Evolutionary conservation across 2,113 vertebrate genomes (phyloP), one percentile per base, ranked within the genome.

Genomic region (Poeciliopsis prolifica): DNA sequence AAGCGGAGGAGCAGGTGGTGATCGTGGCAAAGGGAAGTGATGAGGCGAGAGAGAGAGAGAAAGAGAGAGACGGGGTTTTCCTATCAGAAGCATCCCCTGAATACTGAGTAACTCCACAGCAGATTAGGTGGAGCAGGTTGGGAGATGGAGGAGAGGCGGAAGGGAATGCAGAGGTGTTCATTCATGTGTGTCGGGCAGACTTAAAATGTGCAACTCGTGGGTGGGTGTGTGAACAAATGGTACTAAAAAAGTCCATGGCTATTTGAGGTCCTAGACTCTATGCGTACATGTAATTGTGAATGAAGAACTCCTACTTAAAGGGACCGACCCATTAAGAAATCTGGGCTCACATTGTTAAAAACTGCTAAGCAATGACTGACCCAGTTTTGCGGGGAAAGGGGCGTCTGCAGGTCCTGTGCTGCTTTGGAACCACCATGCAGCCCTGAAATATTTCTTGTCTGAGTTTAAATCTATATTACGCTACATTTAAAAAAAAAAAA

Each of bases 11-110:
- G 77, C 66, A 72, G 86, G 89, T 83, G 87, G 80, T 28, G 70
- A 42, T 64, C 76, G 37, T 40, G 82, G 70, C 24, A 63, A 33
- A 29, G 80, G 13, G 68, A 75, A 40, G 44, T 4, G 58, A 35
- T 22, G 73, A 51, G 64, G 74, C 58, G 22, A 42, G 61, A 73
- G 40, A 54, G 48, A 54, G 14, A n/a, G 19, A 54, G 9, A n/a
- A 2, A 58, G 2, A 2, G 29, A 29, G 24, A 65, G 63, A 64
- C 4, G 68, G 87, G 88, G 84, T 79, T 88, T 87, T 86, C 87
- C 90, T 85, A 64, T 88, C 75, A 84, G 85, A 80, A 77, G 71
- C 78, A 61, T 82, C 75, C 65, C 44, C 62, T 78, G 81, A 86
- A 79, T 80, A 74, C 78, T 78, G 48, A 82, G 48, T 68, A 51